Percentiles rank a stretch among this genome's conserved stretches.
Conservation (phyloP, 2,888 invertebrate species). For the Danaus chrysippus region DNA sequence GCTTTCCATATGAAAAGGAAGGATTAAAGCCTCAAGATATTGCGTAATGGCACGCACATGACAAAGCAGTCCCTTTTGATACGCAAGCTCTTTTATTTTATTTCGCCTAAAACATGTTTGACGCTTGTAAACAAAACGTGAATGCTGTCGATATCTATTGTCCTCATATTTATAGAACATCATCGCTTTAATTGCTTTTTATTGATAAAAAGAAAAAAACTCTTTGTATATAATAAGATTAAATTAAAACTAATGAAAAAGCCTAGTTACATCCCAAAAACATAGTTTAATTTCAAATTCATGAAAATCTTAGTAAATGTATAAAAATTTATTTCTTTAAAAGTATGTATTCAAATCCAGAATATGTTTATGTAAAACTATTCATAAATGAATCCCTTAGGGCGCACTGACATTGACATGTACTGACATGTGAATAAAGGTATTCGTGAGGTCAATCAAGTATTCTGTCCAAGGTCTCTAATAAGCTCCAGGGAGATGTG, state of each 20-base stretch:
- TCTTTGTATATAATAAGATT: no score
- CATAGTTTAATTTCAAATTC: no score
- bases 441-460: constrained; percentile 5
- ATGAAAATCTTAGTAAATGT: no score
- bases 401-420: background rate
- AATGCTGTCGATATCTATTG: background rate
- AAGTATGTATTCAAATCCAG: no score
- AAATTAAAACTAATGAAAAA: no score
- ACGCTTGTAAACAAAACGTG: background rate
- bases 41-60: constrained; percentile 20
- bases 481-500: constrained; percentile 21
- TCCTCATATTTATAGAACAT: background rate
- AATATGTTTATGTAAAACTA: no score
- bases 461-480: constrained; percentile 19
- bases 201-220: no score
- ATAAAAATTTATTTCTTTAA: no score
- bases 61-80: constrained; percentile 19
- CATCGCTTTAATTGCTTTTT: background rate
- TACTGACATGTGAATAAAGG: constrained; percentile 7
- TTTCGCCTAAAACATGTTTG: background rate
- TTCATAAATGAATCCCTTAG: no score
- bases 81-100: constrained; percentile 12
- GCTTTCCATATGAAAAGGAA: constrained; percentile 6
- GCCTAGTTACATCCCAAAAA: no score
- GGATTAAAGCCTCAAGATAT: constrained; percentile 12